Base-by-base conservation (phyloP, 2,113 vertebrate genomes). In the Panthera leo region DNA sequence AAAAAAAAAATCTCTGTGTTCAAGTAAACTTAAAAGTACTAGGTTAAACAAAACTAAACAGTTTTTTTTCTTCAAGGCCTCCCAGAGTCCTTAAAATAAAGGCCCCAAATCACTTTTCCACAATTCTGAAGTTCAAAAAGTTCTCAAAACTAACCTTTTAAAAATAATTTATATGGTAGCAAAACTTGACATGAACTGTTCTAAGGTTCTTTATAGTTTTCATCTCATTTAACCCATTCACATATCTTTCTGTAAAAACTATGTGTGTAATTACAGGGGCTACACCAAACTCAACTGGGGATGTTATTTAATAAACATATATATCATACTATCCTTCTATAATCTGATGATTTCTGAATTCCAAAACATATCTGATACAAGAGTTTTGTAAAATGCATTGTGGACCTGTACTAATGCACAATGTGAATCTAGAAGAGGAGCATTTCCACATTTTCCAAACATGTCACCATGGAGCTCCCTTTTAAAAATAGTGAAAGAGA, bases 271-370 rank as follows among this genome's bases (percentile, higher is more conserved):
- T 89, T 95, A 87, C 11, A 85, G 55, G 3, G 5, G 23, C 7
- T 89, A 39, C 1, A 13, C 45, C 15, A 82, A 96, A 29, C 42
- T 76, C 25, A 68, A 85, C 15, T 55, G 76, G 23, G 34, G 19
- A 95, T 89, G 31, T 71, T 73, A 92, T 4, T 95, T 92, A 42
- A 58, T 82, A 93, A 95, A 89, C 65, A 79, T n/a, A 75, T 58
- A 80, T 1, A 89, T 34, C 9, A 79, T 51, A 71, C 48, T 51
- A 85, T 2, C 4, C 27, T 86, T 95, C 55, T 75, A 85, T 94
- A 88, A 96, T 84, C 5, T 51, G 11, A 93, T 95, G 23, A 94
- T 53, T 97, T 78, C 73, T 96, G 34, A 97, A 89, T 87, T 95
- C 51, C 21, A 70, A 95, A 96, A 91, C 23, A 76, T 71, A 94